Base-by-base conservation (phyloP, 1,140 invertebrate genomes). In the Drosophila ambigua region DNA sequence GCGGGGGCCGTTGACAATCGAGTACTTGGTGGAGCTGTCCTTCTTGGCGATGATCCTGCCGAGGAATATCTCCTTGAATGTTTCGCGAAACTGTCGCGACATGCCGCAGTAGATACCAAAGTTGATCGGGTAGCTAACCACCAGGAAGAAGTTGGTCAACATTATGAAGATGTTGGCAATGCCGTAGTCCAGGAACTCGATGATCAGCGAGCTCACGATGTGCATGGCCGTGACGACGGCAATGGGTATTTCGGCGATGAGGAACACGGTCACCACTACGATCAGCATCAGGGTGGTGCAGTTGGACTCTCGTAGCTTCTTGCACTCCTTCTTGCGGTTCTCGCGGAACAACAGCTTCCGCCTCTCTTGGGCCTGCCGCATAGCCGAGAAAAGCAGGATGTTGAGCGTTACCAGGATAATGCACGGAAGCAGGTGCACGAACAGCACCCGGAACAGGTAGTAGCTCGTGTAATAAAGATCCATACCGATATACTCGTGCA, bases 61-160 rank as follows among this genome's bases (percentile, higher is more conserved):
- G 5, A 96, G 93, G 79, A 98, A 98, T 4, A 98, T 93, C 79
- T 97, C 95, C 79, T 97, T 97, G 92, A 98, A 99, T 0, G 98
- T 98, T 91, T 98, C 97, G 31, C 98, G 93, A 90, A 99, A 99
- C 90, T 98, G 97, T 23, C 97, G 93, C 50, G 96, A 97, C 98
- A 98, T 98, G 5, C 97, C 97, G 91, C 97, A 98, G 91, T 99
- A 99, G 66, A 99, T 98, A 57, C 97, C 97, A 87, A 99, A 99
- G 92, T 98, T 98, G 59, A 98, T 95, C 0, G 97, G 97, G 92
- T 98, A 98, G 16, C 96, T 97, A 6, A 98, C 93, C 46, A 97
- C 96, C 69, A 99, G 97, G 91, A 97, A 96, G 92, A 98, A 97
- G 93, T 98, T 98, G 1, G 96, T 97, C 75, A 98, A 94, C 16